These are phyloP conservation scores for Apamea epomidion DNA, from an alignment of 2,888 invertebrate genomes.

Conservation along the genomic window DNA sequence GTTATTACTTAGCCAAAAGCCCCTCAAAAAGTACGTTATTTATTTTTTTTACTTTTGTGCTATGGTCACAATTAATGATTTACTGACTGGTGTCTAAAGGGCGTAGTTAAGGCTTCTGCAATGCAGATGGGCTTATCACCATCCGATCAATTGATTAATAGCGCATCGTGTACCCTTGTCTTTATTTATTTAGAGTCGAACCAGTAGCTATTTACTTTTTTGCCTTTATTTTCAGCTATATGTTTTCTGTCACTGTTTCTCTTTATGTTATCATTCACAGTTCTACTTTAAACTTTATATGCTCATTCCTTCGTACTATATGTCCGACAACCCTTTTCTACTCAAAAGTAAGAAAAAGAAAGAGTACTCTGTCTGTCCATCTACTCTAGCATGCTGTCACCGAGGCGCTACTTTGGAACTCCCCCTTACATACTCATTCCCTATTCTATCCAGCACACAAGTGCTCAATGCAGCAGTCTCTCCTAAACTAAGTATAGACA, in stretches of 20 bases:
- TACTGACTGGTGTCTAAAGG: background rate
- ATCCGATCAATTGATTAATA: background rate
- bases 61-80: background rate
- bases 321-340: background rate
- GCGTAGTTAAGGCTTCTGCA: background rate
- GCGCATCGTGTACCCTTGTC: background rate
- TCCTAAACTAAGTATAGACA: conserved; percentile 15
- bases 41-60: background rate
- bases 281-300: background rate
- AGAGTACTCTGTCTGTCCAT: background rate
- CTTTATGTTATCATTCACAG: too few species aligned
- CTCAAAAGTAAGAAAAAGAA: background rate
- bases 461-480: background rate
- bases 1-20: too few species aligned
- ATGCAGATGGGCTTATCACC: background rate
- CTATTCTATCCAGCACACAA: background rate
- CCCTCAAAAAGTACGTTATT: background rate
- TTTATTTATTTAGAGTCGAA: background rate
- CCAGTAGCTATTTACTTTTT: background rate
- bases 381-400: background rate
- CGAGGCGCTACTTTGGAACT: background rate
- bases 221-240: background rate
- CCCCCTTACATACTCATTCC: background rate
- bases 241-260: background rate
- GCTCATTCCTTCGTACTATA: background rate